phyloP scores from a whole-genome alignment of 2,113 vertebrate species.

The Columba livia region DNA sequence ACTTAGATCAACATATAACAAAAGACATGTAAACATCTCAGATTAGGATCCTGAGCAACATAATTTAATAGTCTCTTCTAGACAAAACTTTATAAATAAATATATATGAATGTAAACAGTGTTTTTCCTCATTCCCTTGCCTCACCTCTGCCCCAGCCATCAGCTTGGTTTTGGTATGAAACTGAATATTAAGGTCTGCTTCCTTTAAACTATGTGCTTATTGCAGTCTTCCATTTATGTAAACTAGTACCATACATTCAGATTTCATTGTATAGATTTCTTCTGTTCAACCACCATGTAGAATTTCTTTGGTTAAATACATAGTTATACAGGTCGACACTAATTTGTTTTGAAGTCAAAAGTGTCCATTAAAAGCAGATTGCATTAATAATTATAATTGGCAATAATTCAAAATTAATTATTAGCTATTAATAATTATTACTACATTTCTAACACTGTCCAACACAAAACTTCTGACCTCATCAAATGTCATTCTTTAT shows the following conservation, averaged over 20 bases:
- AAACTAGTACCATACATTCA: neutral
- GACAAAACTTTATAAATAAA: neutral
- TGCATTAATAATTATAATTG: neutral
- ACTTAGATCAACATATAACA: neutral
- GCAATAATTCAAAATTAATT: neutral
- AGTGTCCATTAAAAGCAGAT: neutral
- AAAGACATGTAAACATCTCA: neutral
- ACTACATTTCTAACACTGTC: neutral
- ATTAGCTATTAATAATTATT: neutral
- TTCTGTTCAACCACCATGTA: neutral
- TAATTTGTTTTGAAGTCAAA: neutral
- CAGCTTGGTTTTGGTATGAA: neutral
- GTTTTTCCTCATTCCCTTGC: neutral
- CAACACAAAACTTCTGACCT: neutral
- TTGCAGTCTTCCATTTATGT: neutral
- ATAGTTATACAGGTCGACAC: neutral
- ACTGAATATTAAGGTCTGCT: neutral
- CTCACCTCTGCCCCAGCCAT: neutral
- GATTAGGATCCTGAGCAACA: neutral
- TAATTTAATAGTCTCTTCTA: neutral
- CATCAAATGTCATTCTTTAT: neutral
- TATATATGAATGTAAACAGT: neutral
- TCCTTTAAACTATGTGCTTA: neutral
- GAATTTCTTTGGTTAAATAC: neutral
- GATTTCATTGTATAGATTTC: neutral